These are phyloP conservation scores for Chamaea fasciata DNA, from an alignment of 2,113 vertebrate species.

Conservation along the genomic window DNA sequence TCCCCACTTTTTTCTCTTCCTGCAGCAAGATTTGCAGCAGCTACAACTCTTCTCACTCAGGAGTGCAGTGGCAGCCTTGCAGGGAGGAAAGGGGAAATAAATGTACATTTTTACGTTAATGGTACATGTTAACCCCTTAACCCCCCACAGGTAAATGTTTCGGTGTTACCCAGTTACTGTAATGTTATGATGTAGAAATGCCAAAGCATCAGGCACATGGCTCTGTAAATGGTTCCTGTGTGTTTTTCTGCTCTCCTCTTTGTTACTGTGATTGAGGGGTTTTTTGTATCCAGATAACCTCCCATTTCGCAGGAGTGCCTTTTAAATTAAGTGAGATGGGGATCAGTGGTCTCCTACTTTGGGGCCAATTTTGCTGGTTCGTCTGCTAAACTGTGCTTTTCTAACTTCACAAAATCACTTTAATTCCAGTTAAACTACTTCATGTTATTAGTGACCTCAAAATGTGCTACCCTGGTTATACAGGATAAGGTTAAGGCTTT, in stretches of 20 bases:
- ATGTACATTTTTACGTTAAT: background rate
- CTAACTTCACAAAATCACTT: constrained; percentile 18
- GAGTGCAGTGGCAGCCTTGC: background rate
- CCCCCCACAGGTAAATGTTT: background rate
- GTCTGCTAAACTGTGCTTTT: constrained; percentile 12
- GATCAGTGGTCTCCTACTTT: background rate
- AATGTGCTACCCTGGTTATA: background rate
- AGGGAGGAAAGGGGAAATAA: background rate
- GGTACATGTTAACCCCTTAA: background rate
- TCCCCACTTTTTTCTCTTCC: background rate
- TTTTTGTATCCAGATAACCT: background rate
- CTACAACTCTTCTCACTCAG: background rate
- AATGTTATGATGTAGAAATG: background rate
- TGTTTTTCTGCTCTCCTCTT: background rate
- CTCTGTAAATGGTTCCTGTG: background rate
- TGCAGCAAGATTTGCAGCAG: background rate
- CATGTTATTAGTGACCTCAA: constrained; percentile 25
- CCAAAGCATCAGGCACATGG: background rate
- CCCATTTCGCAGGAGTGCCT: background rate
- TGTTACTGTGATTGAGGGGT: background rate
- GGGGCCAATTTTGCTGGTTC: background rate
- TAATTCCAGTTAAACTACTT: constrained; percentile 45
- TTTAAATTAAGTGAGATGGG: background rate
- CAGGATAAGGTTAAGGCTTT: constrained; percentile 12
- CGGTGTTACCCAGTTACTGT: background rate